Evolutionary conservation across 1,140 invertebrate genomes (phyloP).

Genomic region (Stegodyphus mimosarum): DNA sequence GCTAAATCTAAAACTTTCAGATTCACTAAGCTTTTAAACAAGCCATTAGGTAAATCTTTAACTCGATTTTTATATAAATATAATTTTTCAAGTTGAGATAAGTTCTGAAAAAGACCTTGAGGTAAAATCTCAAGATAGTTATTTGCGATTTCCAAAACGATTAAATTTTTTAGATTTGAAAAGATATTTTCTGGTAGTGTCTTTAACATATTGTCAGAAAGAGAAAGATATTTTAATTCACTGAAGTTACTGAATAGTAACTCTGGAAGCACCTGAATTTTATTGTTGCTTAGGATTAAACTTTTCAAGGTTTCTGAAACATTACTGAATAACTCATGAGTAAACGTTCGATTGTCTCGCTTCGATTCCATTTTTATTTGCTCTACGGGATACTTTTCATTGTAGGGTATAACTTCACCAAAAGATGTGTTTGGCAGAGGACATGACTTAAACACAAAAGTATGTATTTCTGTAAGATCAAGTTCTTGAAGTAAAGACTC

Average conservation of each 20-base stretch:
- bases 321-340: conserved; percentile 26
- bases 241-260: conserved; percentile 38
- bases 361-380: conserved; percentile 32
- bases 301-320: conserved; percentile 10
- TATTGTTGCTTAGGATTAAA: conserved; percentile 11
- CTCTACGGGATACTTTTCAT: conserved; percentile 2
- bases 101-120: conserved; percentile 23
- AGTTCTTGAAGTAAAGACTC: conserved; percentile 19
- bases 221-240: conserved; percentile 15
- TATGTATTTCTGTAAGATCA: conserved; percentile 3
- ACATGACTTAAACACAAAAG: conserved; percentile 30
- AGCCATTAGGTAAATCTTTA: conserved; percentile 11
- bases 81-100: conserved; percentile 30
- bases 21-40: conserved; percentile 58
- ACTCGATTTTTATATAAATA: conserved; percentile 50
- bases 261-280: conserved; percentile 38
- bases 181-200: conserved; percentile 39
- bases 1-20: conserved; percentile 63
- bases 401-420: conserved; percentile 21
- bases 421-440: conserved; percentile 38
- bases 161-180: conserved; percentile 10
- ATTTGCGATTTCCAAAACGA: conserved; percentile 22
- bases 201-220: conserved; percentile 44
- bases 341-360: conserved; percentile 9
- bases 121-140: conserved; percentile 40